These are phyloP conservation scores for Drosophila vallismaia DNA, from an alignment of 2,888 invertebrate species.

Conservation along the genomic window DNA sequence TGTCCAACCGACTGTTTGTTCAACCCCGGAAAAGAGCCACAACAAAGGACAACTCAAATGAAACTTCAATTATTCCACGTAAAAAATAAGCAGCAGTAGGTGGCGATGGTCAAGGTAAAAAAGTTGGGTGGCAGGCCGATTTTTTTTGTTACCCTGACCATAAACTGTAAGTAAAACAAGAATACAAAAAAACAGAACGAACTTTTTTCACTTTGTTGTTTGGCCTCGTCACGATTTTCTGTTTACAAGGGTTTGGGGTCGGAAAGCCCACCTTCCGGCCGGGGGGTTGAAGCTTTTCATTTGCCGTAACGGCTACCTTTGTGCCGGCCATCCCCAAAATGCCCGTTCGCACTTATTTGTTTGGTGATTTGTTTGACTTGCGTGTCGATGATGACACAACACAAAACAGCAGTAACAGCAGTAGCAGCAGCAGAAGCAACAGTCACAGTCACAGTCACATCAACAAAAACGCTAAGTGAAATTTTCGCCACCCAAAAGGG, in stretches of 20 bases:
- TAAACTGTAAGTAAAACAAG: conserved; percentile 32
- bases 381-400: conserved; percentile 81
- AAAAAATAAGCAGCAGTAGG: conserved; percentile 58
- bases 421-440: neutral
- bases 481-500: conserved; percentile 30
- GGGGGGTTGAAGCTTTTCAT: conserved; percentile 49
- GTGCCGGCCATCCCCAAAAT: conserved; percentile 32
- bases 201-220: conserved; percentile 38
- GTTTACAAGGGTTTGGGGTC: conserved; percentile 50
- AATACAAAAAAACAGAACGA: conserved; percentile 13
- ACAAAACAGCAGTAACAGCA: conserved; percentile 43
- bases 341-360: conserved; percentile 65
- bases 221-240: conserved; percentile 71
- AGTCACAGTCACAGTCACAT: conserved; percentile 10
- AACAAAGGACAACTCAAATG: conserved; percentile 62
- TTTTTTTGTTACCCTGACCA: neutral
- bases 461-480: conserved; percentile 56
- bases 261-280: neutral
- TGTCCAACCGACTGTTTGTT: conserved; percentile 14
- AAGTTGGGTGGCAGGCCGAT: neutral
- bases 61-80: conserved; percentile 80
- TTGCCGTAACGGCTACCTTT: conserved; percentile 22
- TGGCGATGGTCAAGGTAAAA: conserved; percentile 22
- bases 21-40: conserved; percentile 20
- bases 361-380: conserved; percentile 80